Evolutionary conservation across 2,113 vertebrate genomes (phyloP).

Genomic region (Vanacampus margaritifer): DNA sequence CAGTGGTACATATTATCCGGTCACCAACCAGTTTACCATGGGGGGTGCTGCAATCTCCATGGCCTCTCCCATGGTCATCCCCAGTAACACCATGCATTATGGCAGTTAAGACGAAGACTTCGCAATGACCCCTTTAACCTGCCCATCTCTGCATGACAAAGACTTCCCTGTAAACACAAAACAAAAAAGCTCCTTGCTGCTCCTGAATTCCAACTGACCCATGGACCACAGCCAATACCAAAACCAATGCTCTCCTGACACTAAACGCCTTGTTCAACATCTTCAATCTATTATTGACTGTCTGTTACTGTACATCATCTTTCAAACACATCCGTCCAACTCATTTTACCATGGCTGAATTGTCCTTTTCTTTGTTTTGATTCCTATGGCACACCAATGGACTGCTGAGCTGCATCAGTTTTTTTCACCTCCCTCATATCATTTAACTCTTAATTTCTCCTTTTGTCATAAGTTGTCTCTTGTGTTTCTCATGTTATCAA

Average conservation of each 20-base stretch:
- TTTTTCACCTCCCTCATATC: neutral
- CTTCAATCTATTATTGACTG: conserved; percentile 14
- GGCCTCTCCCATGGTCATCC: conserved; percentile 92
- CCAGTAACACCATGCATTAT: conserved; percentile 94
- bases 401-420: neutral
- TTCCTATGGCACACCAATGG: conserved; percentile 6
- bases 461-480: neutral
- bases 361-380: conserved; percentile 1
- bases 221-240: conserved; percentile 74
- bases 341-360: conserved; percentile 30
- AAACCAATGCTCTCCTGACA: conserved; percentile 68
- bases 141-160: conserved; percentile 58
- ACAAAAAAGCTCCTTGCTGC: conserved; percentile 25
- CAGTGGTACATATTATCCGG: conserved; percentile 80
- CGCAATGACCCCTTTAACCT: conserved; percentile 21
- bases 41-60: conserved; percentile 91
- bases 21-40: conserved; percentile 95
- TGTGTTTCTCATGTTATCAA: neutral
- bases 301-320: conserved; percentile 25
- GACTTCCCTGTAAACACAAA: conserved; percentile 6
- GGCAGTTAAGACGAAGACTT: conserved; percentile 79
- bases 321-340: conserved; percentile 59
- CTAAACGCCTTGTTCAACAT: conserved; percentile 4
- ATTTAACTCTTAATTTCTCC: neutral
- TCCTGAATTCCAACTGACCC: conserved; percentile 51